A percentile compares a stretch with the other conserved stretches of the same genome.
Conservation (phyloP, 2,888 invertebrate species). For the Spilarctia lutea region DNA sequence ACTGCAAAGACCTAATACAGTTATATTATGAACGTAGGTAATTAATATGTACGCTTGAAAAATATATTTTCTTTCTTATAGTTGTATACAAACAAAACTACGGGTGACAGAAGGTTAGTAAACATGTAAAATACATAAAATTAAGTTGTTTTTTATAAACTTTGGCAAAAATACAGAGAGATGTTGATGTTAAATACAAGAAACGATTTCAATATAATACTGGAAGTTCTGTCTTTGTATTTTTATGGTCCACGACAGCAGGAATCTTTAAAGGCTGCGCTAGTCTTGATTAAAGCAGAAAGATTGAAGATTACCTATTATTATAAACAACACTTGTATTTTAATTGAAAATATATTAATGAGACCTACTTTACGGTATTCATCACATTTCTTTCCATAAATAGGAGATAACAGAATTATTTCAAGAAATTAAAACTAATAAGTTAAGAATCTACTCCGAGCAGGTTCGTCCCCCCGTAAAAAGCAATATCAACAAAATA, state of each 20-base stretch:
- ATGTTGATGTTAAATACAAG: neutral
- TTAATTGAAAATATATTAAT: neutral
- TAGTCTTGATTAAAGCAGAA: neutral
- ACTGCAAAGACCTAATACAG: neutral
- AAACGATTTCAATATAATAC: neutral
- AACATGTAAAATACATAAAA: neutral
- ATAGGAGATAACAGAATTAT: neutral
- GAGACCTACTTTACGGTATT: neutral
- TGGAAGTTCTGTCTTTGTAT: neutral
- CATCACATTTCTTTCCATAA: neutral
- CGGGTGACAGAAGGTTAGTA: neutral
- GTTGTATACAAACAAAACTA: neutral
- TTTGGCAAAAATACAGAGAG: neutral
- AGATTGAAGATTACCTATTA: neutral
- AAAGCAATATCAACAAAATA: slow-evolving; percentile 74
- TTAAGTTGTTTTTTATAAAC: neutral
- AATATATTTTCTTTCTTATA: no score
- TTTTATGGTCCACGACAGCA: neutral
- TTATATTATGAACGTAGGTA: neutral
- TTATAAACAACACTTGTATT: neutral
- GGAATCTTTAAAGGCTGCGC: neutral
- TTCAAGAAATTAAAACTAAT: slow-evolving; percentile 22
- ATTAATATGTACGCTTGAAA: no score
- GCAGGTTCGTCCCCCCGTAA: slow-evolving; percentile 48
- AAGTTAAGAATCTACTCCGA: slow-evolving; percentile 35